A percentile compares a stretch with the other conserved stretches of the same genome.
phyloP scores from a whole-genome alignment of 1,140 invertebrate species.

The Dinothrombium tinctorium region DNA sequence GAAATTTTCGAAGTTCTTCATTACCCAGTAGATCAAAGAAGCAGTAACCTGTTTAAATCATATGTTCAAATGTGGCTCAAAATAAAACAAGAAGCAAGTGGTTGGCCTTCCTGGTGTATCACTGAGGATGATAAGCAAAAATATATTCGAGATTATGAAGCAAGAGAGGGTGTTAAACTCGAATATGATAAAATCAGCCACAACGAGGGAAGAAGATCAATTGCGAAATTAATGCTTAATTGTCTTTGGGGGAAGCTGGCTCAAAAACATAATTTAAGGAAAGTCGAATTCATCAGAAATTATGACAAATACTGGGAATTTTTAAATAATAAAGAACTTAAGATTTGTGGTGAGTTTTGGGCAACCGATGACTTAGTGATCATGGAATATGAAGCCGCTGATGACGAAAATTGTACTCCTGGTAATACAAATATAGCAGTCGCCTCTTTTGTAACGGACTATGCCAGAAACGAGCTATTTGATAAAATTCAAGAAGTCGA shows the following conservation, averaged over 20 bases:
- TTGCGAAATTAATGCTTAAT: background rate
- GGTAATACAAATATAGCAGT: slow-evolving; percentile 10
- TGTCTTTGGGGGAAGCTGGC: slow-evolving; percentile 18
- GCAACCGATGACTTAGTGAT: background rate
- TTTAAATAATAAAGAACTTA: slow-evolving; percentile 12
- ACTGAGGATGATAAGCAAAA: slow-evolving; percentile 15
- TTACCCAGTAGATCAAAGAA: too few relatives aligned
- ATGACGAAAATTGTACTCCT: background rate
- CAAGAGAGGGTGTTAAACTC: slow-evolving; percentile 20
- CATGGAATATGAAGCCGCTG: background rate
- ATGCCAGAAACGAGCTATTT: background rate
- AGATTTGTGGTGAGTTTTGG: background rate
- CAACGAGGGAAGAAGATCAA: slow-evolving; percentile 18
- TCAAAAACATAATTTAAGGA: slow-evolving; percentile 3
- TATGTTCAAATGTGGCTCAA: slow-evolving; percentile 7
- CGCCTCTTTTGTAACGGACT: slow-evolving; percentile 1
- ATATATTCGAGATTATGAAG: slow-evolving; percentile 19
- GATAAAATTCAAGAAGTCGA: background rate
- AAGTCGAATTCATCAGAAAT: slow-evolving; percentile 15
- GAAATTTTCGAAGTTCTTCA: too few relatives aligned
- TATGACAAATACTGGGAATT: slow-evolving; percentile 16
- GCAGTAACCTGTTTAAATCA: too few relatives aligned
- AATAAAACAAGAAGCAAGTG: slow-evolving; percentile 12
- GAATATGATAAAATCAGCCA: slow-evolving; percentile 18
- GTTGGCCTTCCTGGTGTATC: slow-evolving; percentile 16